Evolutionary conservation across 2,113 vertebrate genomes (phyloP).

Genomic region (Erythrocebus patas): DNA sequence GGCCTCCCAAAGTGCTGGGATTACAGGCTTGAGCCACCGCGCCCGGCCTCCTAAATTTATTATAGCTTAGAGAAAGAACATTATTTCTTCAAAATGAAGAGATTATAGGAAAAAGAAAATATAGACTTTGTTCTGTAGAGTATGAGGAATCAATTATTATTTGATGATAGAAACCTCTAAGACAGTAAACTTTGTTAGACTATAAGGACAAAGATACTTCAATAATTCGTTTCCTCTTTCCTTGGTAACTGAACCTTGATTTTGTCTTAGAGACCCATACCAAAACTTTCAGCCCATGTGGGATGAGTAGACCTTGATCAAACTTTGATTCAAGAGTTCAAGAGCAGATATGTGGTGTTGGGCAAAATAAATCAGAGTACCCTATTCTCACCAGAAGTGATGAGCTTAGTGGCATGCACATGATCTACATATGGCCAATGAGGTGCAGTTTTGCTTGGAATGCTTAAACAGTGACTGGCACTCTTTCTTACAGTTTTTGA

Average conservation of each 20-base stretch:
- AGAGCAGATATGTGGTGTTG: not conserved
- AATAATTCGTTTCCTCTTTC: not conserved
- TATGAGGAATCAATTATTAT: not conserved
- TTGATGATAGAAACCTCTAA: not conserved
- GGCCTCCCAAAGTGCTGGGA: too few species aligned
- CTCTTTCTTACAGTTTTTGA: not conserved
- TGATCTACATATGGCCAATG: not conserved
- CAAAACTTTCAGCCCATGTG: not conserved
- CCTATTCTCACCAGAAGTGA: not conserved
- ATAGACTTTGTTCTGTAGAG: not conserved
- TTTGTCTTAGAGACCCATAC: not conserved
- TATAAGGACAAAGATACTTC: not conserved
- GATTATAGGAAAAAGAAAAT: not conserved
- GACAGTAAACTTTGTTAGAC: not conserved
- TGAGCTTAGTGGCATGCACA: not conserved
- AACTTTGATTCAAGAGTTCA: not conserved
- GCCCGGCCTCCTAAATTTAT: not conserved
- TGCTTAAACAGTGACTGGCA: not conserved
- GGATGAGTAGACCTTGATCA: not conserved
- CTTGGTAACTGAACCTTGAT: not conserved
- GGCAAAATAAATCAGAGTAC: not conserved
- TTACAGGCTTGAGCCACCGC: too few species aligned
- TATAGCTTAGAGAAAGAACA: not conserved
- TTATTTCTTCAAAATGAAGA: not conserved
- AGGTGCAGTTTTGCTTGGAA: not conserved